phyloP scores from a whole-genome alignment of 2,113 vertebrate species.

The Odontesthes bonariensis region DNA sequence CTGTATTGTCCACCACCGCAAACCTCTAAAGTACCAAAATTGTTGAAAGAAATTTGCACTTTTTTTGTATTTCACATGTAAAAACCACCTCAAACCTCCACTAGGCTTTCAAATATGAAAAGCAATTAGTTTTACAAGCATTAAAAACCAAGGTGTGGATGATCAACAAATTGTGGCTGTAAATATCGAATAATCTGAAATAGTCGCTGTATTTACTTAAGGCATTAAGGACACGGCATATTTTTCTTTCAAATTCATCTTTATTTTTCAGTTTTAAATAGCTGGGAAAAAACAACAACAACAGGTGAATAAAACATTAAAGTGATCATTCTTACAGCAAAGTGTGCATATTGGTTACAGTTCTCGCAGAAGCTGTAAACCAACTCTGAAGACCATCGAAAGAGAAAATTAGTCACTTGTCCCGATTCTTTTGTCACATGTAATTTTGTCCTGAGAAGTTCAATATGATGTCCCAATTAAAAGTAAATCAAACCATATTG shows the following conservation, averaged over 20 bases:
- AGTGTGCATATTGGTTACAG: constrained; percentile 78
- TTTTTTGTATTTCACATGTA: too few species aligned
- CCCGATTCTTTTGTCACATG: constrained; percentile 47
- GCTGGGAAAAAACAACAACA: constrained; percentile 75
- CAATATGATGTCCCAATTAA: constrained; percentile 68
- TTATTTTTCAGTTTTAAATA: constrained; percentile 84
- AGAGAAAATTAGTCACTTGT: constrained; percentile 53
- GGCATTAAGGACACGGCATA: not conserved
- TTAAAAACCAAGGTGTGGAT: too few species aligned
- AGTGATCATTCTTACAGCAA: constrained; percentile 73
- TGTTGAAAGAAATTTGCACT: too few species aligned
- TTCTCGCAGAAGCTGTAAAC: constrained; percentile 74
- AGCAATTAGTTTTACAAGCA: too few species aligned
- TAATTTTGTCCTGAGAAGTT: constrained; percentile 82
- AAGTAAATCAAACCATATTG: constrained; percentile 68
- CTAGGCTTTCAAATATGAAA: too few species aligned
- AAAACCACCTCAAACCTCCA: too few species aligned
- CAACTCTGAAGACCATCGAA: constrained; percentile 61
- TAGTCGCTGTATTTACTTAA: not conserved
- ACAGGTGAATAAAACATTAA: constrained; percentile 75
- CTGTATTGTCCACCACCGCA: too few species aligned
- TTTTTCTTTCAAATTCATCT: constrained; percentile 77
- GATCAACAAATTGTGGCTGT: too few species aligned
- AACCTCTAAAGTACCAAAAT: too few species aligned
- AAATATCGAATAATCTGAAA: not conserved